Evolutionary conservation across 2,797 vertebrate genomes (phyloP).

Genomic region (Carapus acus): DNA sequence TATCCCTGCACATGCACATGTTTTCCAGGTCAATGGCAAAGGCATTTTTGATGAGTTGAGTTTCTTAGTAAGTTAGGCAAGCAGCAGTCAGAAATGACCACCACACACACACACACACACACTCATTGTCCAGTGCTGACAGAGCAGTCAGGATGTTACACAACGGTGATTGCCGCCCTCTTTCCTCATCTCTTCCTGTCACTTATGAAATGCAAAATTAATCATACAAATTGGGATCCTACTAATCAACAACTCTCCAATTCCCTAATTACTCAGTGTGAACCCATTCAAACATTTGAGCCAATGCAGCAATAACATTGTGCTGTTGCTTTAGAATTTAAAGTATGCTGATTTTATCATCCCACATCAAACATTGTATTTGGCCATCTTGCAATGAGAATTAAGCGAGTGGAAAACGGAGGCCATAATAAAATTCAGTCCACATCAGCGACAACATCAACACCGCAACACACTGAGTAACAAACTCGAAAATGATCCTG

Average conservation of each 20-base stretch:
- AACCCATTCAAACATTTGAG: too few species aligned
- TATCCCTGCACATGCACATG: slow-evolving; percentile 17
- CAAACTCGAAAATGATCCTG: slow-evolving; percentile 34
- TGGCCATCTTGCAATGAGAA: too few species aligned
- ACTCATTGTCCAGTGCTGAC: slow-evolving; percentile 52
- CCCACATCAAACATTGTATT: too few species aligned
- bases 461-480: slow-evolving; percentile 28
- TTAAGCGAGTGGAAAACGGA: too few species aligned
- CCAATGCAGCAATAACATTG: too few species aligned
- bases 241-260: neutral
- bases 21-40: slow-evolving; percentile 8
- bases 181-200: slow-evolving; percentile 51
- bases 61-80: slow-evolving; percentile 11
- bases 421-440: too few species aligned
- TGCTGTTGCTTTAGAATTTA: too few species aligned
- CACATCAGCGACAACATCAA: neutral
- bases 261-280: too few species aligned
- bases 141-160: slow-evolving; percentile 62
- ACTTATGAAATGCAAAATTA: slow-evolving; percentile 41
- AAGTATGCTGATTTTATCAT: too few species aligned
- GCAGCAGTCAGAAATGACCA: too few species aligned
- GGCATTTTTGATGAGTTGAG: slow-evolving; percentile 7
- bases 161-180: slow-evolving; percentile 48
- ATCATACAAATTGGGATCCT: slow-evolving; percentile 3
- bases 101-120: slow-evolving; percentile 5